These are phyloP conservation scores for Thunnus thynnus DNA, from an alignment of 2,113 vertebrate species.

Conservation along the genomic window DNA sequence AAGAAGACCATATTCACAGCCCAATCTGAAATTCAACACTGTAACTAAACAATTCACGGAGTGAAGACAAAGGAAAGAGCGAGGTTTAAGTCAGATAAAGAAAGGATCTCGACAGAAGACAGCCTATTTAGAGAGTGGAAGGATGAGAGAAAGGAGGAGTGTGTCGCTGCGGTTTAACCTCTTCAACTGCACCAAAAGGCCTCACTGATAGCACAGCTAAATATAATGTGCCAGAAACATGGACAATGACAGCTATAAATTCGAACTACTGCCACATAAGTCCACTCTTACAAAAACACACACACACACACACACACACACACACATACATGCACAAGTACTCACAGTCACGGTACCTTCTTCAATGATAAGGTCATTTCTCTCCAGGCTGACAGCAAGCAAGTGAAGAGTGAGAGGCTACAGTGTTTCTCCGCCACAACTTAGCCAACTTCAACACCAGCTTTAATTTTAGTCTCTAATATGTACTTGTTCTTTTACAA, in stretches of 20 bases:
- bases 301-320: neutral
- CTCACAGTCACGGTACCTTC: constrained; percentile 11
- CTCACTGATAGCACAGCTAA: constrained; percentile 74
- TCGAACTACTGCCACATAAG: constrained; percentile 29
- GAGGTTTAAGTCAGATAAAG: constrained; percentile 44
- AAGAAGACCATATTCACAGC: constrained; percentile 14
- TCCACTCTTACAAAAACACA: neutral
- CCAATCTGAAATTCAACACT: constrained; percentile 40
- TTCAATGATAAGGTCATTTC: constrained; percentile 48
- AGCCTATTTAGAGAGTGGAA: constrained; percentile 39
- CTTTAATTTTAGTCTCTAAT: neutral
- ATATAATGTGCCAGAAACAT: constrained; percentile 69
- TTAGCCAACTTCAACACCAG: neutral
- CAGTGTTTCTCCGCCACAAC: constrained; percentile 11
- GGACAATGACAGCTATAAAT: constrained; percentile 67
- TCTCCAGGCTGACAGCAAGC: constrained; percentile 37
- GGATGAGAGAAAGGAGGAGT: constrained; percentile 28
- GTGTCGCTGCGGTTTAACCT: constrained; percentile 62
- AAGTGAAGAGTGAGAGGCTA: constrained; percentile 21
- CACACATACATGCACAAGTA: constrained; percentile 2
- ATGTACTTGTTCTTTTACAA: too few relatives aligned
- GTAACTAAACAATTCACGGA: constrained; percentile 10
- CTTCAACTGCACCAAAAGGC: constrained; percentile 48
- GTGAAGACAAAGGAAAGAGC: constrained; percentile 16
- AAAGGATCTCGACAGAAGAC: constrained; percentile 20